Base-by-base conservation (phyloP, 2,888 invertebrate species). In the Chrysolina haemoptera region DNA sequence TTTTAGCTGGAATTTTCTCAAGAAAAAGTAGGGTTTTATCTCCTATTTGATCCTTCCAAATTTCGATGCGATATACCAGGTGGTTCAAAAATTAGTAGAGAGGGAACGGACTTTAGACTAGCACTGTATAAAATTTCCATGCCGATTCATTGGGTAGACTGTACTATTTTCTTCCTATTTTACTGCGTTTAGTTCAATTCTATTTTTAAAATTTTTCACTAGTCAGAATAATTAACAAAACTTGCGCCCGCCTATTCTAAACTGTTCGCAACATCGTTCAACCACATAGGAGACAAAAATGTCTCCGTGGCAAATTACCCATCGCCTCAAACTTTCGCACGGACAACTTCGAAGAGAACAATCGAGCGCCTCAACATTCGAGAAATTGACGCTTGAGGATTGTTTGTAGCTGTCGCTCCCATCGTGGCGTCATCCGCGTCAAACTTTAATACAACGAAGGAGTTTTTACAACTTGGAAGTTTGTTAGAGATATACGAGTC, bases 401-500 rank as follows among this genome's bases (percentile, higher is more conserved):
- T 53, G 53, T 53, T 53, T 53, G 53, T 53, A 53, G 20, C 53
- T 53, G 20, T 53, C 20, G 20, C 20, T 6, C 4, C 35, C 35
- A 35, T 35, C 35, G 35, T 8, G 35, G 3, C 20, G 20, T 53
- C 53, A 20, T 22, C 16, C 18, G 20, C 12, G 53, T 20, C 53
- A 53, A 53, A 53, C 53, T 53, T 53, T 20, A 12, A 53, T 20
- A 53, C 53, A 53, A 22, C 53, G 53, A 5, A 22, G 53, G 53
- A 53, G 20, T 53, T 53, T 12, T 53, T 53, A 12, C 12, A 53
- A 20, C 5, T 53, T 18, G 53, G 20, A n/a, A 20, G 53, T 53
- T 53, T 10, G 53, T 48, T 48, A 53, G 12, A 53, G 53, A 18
- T 10, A 53, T 53, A 53, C 53, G 53, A 53, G 53, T 53, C 20